Percentiles rank a stretch among this genome's conserved stretches.
These are phyloP conservation scores for Machaerirhynchus nigripectus DNA, from an alignment of 2,113 vertebrate species.

Conservation along the genomic window DNA sequence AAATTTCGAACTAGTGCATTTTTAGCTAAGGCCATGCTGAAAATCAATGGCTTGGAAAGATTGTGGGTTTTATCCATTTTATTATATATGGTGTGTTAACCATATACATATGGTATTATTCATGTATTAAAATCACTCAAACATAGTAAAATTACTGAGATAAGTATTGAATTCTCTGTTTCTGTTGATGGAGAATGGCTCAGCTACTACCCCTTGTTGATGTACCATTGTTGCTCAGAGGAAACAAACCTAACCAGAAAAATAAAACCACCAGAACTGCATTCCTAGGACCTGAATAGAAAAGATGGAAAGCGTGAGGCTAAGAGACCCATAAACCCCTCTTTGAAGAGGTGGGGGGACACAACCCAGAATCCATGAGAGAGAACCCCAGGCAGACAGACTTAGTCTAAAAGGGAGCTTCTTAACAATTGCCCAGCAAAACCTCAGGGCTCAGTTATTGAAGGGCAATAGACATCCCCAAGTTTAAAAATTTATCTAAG, in stretches of 20 bases:
- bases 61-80: not conserved
- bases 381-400: not conserved
- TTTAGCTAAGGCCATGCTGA: not conserved
- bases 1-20: not conserved
- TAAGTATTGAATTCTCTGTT: not conserved
- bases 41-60: not conserved
- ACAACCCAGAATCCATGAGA: not conserved
- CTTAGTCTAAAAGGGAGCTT: not conserved
- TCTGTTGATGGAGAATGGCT: not conserved
- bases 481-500: not conserved
- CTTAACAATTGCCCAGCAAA: not conserved
- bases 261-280: not conserved
- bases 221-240: rapidly evolving
- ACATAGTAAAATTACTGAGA: not conserved
- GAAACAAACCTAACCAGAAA: not conserved
- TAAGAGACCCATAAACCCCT: not conserved
- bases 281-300: not conserved
- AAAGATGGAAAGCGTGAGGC: not conserved
- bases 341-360: not conserved
- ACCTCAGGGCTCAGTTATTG: not conserved
- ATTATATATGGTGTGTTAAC: not conserved
- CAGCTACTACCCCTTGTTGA: not conserved
- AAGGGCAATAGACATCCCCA: not conserved
- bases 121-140: not conserved
- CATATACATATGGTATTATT: not conserved